Base-by-base conservation (phyloP, 2,888 invertebrate genomes). In the Patella caerulea region DNA sequence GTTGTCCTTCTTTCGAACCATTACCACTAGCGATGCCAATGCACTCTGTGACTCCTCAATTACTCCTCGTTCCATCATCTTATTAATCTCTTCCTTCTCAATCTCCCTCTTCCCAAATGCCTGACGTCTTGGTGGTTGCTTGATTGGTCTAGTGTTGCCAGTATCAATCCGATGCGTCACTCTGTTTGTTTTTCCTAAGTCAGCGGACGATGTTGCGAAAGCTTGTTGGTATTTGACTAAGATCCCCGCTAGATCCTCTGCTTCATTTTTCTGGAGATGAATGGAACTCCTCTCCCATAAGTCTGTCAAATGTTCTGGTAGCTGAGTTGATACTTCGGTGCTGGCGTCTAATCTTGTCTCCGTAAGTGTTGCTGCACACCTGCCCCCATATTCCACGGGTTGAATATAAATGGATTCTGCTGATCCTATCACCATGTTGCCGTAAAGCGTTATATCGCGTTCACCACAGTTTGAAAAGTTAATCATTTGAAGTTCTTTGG, bases 1-100 rank as follows among this genome's bases (percentile, higher is more conserved):
- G 7, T 78, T 77, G 19, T 77, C 75, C 14, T 75, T 78, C 74
- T 82, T 82, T 72, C 52, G 73, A 15, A 82, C 80, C 71, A 72
- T 79, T 52, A 79, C 79, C 69, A 82, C 17, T 19, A 78, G 81
- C 14, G 72, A 71, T 11, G 82, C 72, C 82, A 79, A 82, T n/a
- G 78, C 72, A 55, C 69, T 69, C 17, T 15, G 77, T 19, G 79
- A 79, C 54, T 73, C 65, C 24, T 74, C 17, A 17, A 79, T 79
- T n/a, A 78, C 52, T 24, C 75, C 77, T n/a, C 53, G n/a, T 17
- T 65, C 69, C 55, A 72, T 72, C 74, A 70, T 72, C 65, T 45
- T 71, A 19, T 59, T 72, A 71, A 34, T 69, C 56, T 52, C 78
- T 59, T 24, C 79, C 79, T 72, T 77, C 65, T 77, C 56, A 12